phyloP scores from a whole-genome alignment of 2,113 vertebrate species.

The Charadrius vociferus region DNA sequence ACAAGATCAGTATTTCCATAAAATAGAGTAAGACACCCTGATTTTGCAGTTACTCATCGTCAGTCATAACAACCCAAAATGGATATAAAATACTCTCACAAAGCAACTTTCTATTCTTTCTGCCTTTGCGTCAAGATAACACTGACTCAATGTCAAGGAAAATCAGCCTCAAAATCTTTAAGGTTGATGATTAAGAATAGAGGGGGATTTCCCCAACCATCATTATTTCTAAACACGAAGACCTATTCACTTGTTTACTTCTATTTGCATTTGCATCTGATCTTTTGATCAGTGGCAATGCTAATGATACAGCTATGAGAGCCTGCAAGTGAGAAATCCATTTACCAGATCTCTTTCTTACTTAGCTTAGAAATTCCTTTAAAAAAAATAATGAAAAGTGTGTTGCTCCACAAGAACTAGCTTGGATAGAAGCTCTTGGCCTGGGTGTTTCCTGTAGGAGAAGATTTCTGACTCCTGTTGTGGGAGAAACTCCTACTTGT shows the following conservation, averaged over 20 bases:
- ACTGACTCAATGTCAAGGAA: background rate
- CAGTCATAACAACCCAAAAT: background rate
- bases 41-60: background rate
- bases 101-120: background rate
- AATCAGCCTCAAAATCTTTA: background rate
- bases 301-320: background rate
- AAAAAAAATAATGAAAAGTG: background rate
- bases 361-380: background rate
- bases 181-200: background rate
- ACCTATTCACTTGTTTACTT: background rate
- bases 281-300: background rate
- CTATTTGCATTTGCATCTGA: background rate
- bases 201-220: background rate
- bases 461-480: conserved; percentile 28
- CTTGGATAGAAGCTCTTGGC: background rate
- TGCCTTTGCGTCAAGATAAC: background rate
- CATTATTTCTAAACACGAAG: background rate
- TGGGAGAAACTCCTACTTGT: conserved; percentile 28
- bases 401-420: background rate
- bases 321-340: background rate
- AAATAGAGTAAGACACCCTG: background rate
- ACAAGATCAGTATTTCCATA: background rate
- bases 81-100: background rate
- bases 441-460: background rate
- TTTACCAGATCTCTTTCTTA: background rate